Evolutionary conservation across 2,888 invertebrate genomes (phyloP).

Genomic region (Parasteatoda lunata): DNA sequence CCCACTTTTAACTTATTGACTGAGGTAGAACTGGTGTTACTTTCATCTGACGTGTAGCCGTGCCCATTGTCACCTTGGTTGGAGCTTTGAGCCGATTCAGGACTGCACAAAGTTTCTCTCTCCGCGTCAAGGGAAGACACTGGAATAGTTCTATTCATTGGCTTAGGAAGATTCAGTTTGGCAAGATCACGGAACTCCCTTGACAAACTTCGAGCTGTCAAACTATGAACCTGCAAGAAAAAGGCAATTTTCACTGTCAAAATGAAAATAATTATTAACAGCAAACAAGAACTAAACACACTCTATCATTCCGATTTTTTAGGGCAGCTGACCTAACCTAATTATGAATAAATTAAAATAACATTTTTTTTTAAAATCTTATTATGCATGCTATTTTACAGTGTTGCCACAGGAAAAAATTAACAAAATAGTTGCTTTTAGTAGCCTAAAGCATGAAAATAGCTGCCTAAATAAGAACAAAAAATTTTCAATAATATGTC

Average conservation of each 20-base stretch:
- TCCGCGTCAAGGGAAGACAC: slow-evolving; percentile 35
- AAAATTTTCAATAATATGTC: no score
- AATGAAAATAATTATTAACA: no score
- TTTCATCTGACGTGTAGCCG: slow-evolving; percentile 71
- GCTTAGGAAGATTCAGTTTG: slow-evolving; percentile 70
- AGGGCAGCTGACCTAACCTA: no score
- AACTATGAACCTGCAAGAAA: slow-evolving; percentile 81
- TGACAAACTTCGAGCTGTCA: slow-evolving; percentile 86
- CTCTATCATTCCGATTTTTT: no score
- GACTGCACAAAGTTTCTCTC: slow-evolving; percentile 41
- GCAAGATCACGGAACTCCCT: slow-evolving; percentile 81
- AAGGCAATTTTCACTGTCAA: not conserved
- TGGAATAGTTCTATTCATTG: slow-evolving; percentile 71
- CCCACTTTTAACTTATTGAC: slow-evolving; percentile 39
- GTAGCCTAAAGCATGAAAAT: no score
- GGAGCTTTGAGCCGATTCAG: slow-evolving; percentile 32
- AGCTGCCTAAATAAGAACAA: no score
- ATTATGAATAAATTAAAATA: no score
- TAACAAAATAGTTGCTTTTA: no score
- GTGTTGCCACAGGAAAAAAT: no score
- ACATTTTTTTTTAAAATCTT: no score
- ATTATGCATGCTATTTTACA: no score
- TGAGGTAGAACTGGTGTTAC: slow-evolving; percentile 68
- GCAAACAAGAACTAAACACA: no score
- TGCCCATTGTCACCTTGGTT: slow-evolving; percentile 50